Base-by-base conservation (phyloP, 37 sponge, comb jelly and placozoan genomes). In the Spongilla lacustris region DNA sequence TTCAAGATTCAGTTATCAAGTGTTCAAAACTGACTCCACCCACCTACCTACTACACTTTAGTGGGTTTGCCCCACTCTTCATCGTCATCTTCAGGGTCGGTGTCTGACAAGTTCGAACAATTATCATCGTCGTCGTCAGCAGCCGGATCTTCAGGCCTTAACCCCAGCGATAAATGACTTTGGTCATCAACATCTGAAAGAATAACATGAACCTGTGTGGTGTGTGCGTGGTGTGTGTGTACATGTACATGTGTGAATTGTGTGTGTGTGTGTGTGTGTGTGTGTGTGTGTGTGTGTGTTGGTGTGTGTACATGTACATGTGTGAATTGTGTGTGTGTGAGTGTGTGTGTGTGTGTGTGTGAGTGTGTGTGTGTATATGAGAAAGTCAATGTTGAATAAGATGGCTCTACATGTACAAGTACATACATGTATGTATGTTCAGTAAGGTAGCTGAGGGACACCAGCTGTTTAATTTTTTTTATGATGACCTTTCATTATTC, bases 51-150 rank as follows among this genome's bases (percentile, higher is more conserved):
- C 67, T 69, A 75, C 46, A 75, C 76, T 46, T n/a, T 75, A 30
- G 25, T 74, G 69, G 50, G 66, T 8, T 67, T 19, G 27, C 76
- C 84, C 26, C 81, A 68, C 21, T 17, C 41, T 4, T 87, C 33
- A 80, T 84, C 83, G 31, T 92, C 92, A 23, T 84, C 85, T 32
- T 92, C 92, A 41, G 72, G 12, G 69, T 92, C 92, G 27, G 89
- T 92, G 75, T 92, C 92, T 68, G 92, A 92, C 48, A 88, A 50
- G 77, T 92, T 71, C 34, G 84, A 84, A 36, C 79, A 85, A 4
- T 83, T 75, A 0, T 87, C 89, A 29, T 81, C 79, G 11, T 36
- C 50, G 28, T 66, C 72, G 38, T 75, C 87, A 0, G 31, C 22
- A 19, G 10, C 21, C 10, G 35, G 28, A 1, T 33, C 73, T 25